These are phyloP conservation scores for Ormia ochracea DNA, from an alignment of 2,888 invertebrate genomes.

Conservation along the genomic window DNA sequence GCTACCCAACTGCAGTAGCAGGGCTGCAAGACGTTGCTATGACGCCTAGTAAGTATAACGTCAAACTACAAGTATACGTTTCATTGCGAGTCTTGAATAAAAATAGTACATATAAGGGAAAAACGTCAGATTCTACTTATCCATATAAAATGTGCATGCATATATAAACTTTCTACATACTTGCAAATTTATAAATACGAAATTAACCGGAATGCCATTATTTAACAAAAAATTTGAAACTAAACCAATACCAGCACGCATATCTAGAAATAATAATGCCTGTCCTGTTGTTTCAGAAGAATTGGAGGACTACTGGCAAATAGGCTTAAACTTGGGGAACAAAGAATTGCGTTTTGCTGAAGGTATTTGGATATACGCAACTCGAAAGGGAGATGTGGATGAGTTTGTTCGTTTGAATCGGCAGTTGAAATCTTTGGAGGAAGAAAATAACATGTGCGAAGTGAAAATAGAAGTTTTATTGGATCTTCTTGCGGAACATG, in stretches of 20 bases:
- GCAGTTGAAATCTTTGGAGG: conserved; percentile 72
- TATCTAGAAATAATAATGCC: conserved; percentile 71
- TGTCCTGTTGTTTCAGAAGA: conserved; percentile 72
- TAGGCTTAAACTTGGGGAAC: conserved; percentile 72
- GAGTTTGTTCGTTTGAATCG: conserved; percentile 71
- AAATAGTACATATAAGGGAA: background rate
- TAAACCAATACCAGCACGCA: conserved; percentile 72
- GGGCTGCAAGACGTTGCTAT: conserved; percentile 25
- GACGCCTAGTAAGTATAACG: background rate
- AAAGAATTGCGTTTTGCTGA: conserved; percentile 75
- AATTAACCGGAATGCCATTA: conserved; percentile 71
- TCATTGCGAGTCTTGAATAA: background rate
- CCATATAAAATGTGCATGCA: no score
- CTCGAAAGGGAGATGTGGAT: conserved; percentile 70
- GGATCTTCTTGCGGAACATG: conserved; percentile 75
- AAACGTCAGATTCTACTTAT: background rate
- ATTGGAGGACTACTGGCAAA: conserved; percentile 73
- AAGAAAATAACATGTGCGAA: conserved; percentile 75
- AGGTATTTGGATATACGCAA: conserved; percentile 74
- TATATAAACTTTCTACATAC: no score
- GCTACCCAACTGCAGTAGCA: background rate
- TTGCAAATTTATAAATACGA: background rate
- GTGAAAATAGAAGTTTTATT: conserved; percentile 75
- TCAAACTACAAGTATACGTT: background rate
- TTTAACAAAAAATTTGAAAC: conserved; percentile 76